Base-by-base conservation (phyloP, 2,888 invertebrate genomes). In the Elmis aenea region DNA sequence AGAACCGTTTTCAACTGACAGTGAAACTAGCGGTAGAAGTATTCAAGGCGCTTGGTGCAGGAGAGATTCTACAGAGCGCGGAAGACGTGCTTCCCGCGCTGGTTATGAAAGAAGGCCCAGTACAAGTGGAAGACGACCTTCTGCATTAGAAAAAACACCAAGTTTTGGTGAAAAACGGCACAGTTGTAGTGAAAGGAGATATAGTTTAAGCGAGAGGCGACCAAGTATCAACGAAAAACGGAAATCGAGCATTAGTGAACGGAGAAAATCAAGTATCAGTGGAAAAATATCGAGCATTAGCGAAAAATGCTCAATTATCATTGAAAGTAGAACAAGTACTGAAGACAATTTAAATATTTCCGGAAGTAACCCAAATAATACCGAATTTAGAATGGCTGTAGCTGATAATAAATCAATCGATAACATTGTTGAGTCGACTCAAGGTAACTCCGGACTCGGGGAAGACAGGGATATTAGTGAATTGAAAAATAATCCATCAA, bases 1-100 rank as follows among this genome's bases (percentile, higher is more conserved):
- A 53, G 86, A 85, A 57, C 85, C 85, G 55, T 83, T 88, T 60
- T 86, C 86, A 40, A 87, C 87, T 21, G 88, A 88, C 59, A 88
- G 85, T 57, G 86, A 85, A 49, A 79, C 79, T n/a, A 48, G 48
- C 26, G 59, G 59, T 29, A 58, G n/a, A n/a, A n/a, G 57, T 44
- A 59, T 60, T 13, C 58, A 57, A 25, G 56, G 56, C 23, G 57
- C 56, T 23, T 55, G 57, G 45, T 53, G 46, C 30, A 44, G 40
- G 13, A 31, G 43, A 11, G 37, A 34, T 26, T 35, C 26, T n/a
- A 41, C 26, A 21, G 24, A 29, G 13, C 31, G 40, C 10, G 9
- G 31, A 5, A 40, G 35, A 25, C 32, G 36, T 13, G n/a, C n/a
- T n/a, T n/a, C n/a, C n/a, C n/a, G n/a, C n/a, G n/a, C n/a, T n/a